These are phyloP conservation scores for Anticlea derivata DNA, from an alignment of 2,888 invertebrate species.

Conservation along the genomic window DNA sequence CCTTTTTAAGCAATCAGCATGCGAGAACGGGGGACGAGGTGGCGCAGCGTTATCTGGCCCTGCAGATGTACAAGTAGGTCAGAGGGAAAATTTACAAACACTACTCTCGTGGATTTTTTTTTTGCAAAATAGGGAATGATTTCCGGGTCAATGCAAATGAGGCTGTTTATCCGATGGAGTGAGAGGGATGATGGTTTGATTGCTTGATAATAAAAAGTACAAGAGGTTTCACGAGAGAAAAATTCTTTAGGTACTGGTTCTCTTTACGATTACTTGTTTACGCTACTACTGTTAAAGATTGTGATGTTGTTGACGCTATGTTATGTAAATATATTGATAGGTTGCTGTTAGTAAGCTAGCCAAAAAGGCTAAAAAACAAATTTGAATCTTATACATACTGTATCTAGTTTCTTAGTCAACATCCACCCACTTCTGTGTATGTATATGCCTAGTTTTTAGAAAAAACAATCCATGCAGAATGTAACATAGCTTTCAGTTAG, in stretches of 20 bases:
- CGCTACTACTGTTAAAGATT: slow-evolving; percentile 2
- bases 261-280: slow-evolving; percentile 18
- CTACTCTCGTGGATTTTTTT: slow-evolving; percentile 74
- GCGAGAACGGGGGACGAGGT: slow-evolving; percentile 50
- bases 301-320: slow-evolving; percentile 2
- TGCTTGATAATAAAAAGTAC: slow-evolving; percentile 38
- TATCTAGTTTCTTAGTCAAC: no score
- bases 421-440: no score
- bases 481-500: no score
- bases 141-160: slow-evolving; percentile 77
- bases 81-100: slow-evolving; percentile 83
- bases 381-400: no score
- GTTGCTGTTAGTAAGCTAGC: no score
- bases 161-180: slow-evolving; percentile 63
- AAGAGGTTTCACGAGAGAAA: slow-evolving; percentile 30
- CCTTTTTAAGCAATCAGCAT: slow-evolving; percentile 49
- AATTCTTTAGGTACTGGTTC: slow-evolving; percentile 8
- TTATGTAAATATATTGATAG: no score
- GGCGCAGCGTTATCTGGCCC: slow-evolving; percentile 60
- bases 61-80: slow-evolving; percentile 79
- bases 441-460: no score
- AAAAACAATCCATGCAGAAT: no score
- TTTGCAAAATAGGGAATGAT: slow-evolving; percentile 67
- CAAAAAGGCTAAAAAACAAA: no score
- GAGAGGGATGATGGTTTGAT: slow-evolving; percentile 46